Base-by-base conservation (phyloP, 2,888 invertebrate genomes). In the Ctena decussata region DNA sequence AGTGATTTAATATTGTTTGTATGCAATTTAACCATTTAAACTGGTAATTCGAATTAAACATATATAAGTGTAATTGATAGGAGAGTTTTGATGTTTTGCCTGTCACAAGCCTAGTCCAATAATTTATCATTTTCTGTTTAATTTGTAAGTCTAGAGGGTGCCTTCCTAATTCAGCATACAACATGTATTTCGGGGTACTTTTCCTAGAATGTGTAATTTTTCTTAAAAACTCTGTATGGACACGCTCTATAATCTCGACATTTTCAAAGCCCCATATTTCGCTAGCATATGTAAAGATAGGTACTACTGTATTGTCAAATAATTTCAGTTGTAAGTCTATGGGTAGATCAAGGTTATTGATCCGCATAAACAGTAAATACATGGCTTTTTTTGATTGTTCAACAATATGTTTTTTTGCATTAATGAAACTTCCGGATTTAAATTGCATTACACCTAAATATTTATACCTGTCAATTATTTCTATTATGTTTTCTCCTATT, bases 211-310 rank as follows among this genome's bases (percentile, higher is more conserved):
- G 12, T 21, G 46, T 30, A 35, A 75, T 49, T 27, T 53, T 57
- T 75, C 75, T 75, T n/a, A 75, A 27, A 53, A 75, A 75, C 15
- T 27, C 32, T 30, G 18, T 27, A 27, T 49, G 75, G 6, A 53
- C 18, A 12, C 49, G 49, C 49, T 75, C 75, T 2, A 75, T 49
- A 8, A 57, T 57, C 15, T 41, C 41, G 15, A 41, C 8, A 41
- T 41, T 41, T 41, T 15, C 41, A 41, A 11, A 15, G 15, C 41
- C 41, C 8, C 15, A 41, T 41, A 41, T 41, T 41, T 41, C 41
- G 15, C 41, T 41, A 41, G 60, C 80, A 44, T 81, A 85, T 0
- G 77, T 65, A 21, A 81, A 44, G 39, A 81, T 84, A 65, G 80
- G 73, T 35, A 77, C 27, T 21, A 83, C 57, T 46, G 77, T 80